Conservation (phyloP, 2,113 vertebrate genomes). For the Leucoraja erinaceus region DNA sequence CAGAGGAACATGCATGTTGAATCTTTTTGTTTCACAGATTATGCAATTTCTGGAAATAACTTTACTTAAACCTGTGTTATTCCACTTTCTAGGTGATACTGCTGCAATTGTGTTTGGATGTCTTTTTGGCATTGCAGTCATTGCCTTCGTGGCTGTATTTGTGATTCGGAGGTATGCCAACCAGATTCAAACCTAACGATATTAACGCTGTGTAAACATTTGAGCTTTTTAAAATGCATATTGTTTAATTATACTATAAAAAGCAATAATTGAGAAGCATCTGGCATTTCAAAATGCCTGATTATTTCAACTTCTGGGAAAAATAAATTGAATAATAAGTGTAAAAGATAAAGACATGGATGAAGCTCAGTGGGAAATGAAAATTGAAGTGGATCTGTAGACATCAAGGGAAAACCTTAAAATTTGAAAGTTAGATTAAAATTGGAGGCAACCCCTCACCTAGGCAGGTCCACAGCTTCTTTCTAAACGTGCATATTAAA, state of each 20-base stretch:
- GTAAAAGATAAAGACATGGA: background rate
- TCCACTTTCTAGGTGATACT: constrained; percentile 3
- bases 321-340: background rate
- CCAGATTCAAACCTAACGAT: background rate
- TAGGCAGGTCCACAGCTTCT: background rate
- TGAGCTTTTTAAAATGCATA: background rate
- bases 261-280: background rate
- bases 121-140: background rate
- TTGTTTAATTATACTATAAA: background rate
- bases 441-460: background rate
- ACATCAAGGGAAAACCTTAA: background rate
- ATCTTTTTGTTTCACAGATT: too few species aligned
- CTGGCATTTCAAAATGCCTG: background rate
- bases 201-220: background rate
- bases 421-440: background rate
- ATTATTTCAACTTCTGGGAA: background rate
- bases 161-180: background rate
- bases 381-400: background rate
- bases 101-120: constrained; percentile 31
- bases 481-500: background rate
- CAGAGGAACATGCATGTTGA: background rate
- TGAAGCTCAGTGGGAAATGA: background rate
- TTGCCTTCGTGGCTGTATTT: background rate
- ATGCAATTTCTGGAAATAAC: background rate
- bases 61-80: background rate